A percentile compares a stretch with the other conserved stretches of the same genome.
These are phyloP conservation scores for Melikaiella ostensackeni DNA, from an alignment of 2,888 invertebrate genomes.

Conservation along the genomic window DNA sequence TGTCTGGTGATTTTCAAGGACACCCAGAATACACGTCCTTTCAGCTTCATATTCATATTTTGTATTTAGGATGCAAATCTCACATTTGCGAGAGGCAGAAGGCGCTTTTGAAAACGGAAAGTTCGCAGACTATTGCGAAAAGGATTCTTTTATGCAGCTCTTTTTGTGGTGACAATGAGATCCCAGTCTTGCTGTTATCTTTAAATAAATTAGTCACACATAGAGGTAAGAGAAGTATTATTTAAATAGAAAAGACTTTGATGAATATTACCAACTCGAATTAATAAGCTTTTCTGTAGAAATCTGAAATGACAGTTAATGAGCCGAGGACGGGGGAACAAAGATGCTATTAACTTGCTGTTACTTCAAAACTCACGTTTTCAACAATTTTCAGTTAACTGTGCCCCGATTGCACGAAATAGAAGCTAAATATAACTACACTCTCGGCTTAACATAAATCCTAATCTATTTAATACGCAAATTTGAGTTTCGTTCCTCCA, in stretches of 20 bases:
- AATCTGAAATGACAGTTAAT: not conserved
- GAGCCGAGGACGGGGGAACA: not conserved
- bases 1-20: slow-evolving; percentile 29
- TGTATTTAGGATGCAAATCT: slow-evolving; percentile 35
- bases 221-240: not conserved
- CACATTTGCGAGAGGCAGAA: slow-evolving; percentile 9
- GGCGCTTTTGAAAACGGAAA: slow-evolving; percentile 24
- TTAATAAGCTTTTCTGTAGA: not conserved
- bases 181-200: not conserved
- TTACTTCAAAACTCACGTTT: slow-evolving; percentile 16
- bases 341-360: slow-evolving; percentile 1
- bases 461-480: not conserved
- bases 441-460: not conserved
- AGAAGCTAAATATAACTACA: not conserved
- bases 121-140: slow-evolving; percentile 33
- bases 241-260: not conserved
- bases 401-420: not conserved
- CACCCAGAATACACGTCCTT: slow-evolving; percentile 21
- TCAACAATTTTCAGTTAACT: not conserved
- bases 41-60: slow-evolving; percentile 23
- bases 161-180: slow-evolving; percentile 1
- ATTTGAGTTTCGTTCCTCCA: not conserved
- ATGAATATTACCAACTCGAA: not conserved
- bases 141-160: slow-evolving; percentile 11
- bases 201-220: slow-evolving; percentile 2